Conservation (phyloP, 2,888 invertebrate genomes). For the Endotricha flammealis region DNA sequence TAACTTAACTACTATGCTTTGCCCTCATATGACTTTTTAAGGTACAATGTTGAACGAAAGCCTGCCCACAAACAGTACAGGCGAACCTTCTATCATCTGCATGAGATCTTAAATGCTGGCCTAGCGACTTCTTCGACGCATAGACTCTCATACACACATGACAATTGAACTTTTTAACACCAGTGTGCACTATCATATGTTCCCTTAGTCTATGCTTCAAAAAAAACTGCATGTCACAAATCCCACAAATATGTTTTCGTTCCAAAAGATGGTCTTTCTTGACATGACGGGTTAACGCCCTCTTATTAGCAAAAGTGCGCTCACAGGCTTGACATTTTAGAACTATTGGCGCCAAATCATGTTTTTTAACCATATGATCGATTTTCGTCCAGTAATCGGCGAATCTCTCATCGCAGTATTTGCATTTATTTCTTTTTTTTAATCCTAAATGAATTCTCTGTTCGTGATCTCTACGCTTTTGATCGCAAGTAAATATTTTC, state of each 20-base stretch:
- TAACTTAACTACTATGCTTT: conserved; percentile 23
- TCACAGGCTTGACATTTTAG: conserved; percentile 48
- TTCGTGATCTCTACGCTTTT: conserved; percentile 29
- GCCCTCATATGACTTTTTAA: conserved; percentile 50
- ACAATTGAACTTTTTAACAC: conserved; percentile 41
- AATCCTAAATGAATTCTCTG: conserved; percentile 33
- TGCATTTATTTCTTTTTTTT: conserved; percentile 39
- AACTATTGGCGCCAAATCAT: conserved; percentile 29
- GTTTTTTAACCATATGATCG: conserved; percentile 37
- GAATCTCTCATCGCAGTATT: conserved; percentile 40
- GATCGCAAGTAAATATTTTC: conserved; percentile 48
- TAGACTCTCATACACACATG: conserved; percentile 42
- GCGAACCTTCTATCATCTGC: conserved; percentile 16
- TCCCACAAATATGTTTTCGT: conserved; percentile 35
- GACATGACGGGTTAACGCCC: conserved; percentile 38
- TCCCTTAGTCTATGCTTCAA: conserved; percentile 37
- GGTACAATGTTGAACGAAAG: conserved; percentile 39
- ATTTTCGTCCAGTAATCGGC: conserved; percentile 39
- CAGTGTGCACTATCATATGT: conserved; percentile 48
- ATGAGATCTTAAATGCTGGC: conserved; percentile 44
- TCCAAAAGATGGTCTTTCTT: conserved; percentile 49
- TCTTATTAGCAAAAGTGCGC: conserved; percentile 35
- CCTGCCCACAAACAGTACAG: conserved; percentile 24
- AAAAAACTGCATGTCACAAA: conserved; percentile 45
- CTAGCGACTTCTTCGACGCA: conserved; percentile 43